phyloP scores from a whole-genome alignment of 2,888 invertebrate species.

The Tetragnatha montana region DNA sequence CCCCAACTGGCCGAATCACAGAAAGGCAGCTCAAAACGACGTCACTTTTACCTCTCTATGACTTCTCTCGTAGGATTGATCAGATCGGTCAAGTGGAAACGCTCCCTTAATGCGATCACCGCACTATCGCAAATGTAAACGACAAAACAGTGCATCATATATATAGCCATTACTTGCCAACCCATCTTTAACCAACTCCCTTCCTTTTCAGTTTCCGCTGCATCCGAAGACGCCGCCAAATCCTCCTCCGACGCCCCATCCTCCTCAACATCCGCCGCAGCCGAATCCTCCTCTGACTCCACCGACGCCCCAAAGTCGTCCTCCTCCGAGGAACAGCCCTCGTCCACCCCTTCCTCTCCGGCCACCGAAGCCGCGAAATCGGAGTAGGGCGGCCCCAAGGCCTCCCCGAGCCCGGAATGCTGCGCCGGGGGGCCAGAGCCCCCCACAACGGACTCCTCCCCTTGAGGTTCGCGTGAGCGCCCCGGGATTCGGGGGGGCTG shows the following conservation, averaged over 20 bases:
- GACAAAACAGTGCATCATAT: too few relatives aligned
- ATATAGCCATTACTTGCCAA: background rate
- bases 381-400: background rate
- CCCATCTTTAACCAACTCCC: background rate
- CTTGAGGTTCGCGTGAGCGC: too few relatives aligned
- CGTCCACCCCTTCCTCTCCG: background rate
- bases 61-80: too few relatives aligned
- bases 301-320: slow-evolving; percentile 23
- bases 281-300: slow-evolving; percentile 19
- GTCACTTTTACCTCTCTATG: too few relatives aligned
- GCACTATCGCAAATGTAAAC: too few relatives aligned
- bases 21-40: too few relatives aligned
- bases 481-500: slow-evolving; percentile 23
- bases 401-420: slow-evolving; percentile 52
- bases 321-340: slow-evolving; percentile 5
- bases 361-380: background rate
- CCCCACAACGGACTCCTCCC: slow-evolving; percentile 27
- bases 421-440: slow-evolving; percentile 34
- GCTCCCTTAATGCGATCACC: too few relatives aligned
- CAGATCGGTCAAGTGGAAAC: too few relatives aligned
- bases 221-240: slow-evolving; percentile 19
- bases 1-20: too few relatives aligned
- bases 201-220: background rate
- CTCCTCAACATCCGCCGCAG: background rate
- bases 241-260: slow-evolving; percentile 11